These are phyloP conservation scores for Melanostoma mellinum DNA, from an alignment of 2,888 invertebrate genomes.

Conservation along the genomic window DNA sequence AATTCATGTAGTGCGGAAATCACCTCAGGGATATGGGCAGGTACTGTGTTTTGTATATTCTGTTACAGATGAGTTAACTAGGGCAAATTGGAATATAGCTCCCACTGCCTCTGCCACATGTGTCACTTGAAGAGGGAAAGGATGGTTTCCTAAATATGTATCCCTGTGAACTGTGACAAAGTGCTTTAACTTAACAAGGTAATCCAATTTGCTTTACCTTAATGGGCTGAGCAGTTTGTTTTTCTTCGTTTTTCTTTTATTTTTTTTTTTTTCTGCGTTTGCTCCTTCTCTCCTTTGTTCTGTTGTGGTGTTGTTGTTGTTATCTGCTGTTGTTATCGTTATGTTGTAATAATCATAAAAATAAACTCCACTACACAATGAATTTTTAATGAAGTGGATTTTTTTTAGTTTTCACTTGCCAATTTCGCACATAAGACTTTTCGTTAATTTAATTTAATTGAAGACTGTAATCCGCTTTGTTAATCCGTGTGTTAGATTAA, in stretches of 20 bases:
- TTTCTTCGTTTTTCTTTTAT: constrained; percentile 19
- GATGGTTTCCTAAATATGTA: constrained; percentile 44
- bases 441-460: constrained; percentile 14
- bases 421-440: constrained; percentile 27
- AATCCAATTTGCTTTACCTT: constrained; percentile 71
- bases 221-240: constrained; percentile 38
- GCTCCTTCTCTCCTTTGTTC: constrained; percentile 3
- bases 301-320: neutral
- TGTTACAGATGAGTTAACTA: constrained; percentile 43
- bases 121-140: neutral
- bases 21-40: constrained; percentile 30
- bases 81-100: constrained; percentile 12
- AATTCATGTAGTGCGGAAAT: constrained; percentile 36
- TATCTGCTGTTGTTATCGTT: constrained; percentile 26
- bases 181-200: constrained; percentile 61
- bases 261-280: neutral
- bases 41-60: constrained; percentile 5
- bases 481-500: constrained; percentile 14
- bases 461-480: neutral
- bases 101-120: neutral
- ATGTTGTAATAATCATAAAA: constrained; percentile 42
- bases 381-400: constrained; percentile 21
- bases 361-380: constrained; percentile 34
- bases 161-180: constrained; percentile 53
- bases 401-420: constrained; percentile 41